Evolutionary conservation across 1,140 invertebrate species (phyloP), one percentile per base, ranked within the genome.

Genomic region (Chlorops oryzae): DNA sequence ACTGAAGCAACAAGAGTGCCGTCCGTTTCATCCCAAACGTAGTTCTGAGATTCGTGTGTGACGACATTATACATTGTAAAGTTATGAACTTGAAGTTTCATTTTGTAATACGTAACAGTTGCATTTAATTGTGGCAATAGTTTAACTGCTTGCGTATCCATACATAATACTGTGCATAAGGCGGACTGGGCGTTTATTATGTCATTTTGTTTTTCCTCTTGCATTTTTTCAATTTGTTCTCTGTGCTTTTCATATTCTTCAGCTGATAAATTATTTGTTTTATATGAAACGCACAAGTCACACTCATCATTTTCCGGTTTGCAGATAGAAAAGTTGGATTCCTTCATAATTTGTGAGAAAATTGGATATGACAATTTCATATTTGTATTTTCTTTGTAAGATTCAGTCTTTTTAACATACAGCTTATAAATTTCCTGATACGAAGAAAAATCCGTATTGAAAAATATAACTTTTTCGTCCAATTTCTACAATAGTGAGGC

Each of bases 11-110:
- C 61, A 43, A 77, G 57, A 52, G 66, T 68, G 21, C 60, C 59
- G 40, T 71, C 57, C 6, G 57, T 59, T 55, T 77, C 75, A 53
- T 74, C 54, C 61, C 73, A 77, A 57, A 71, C 65, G 60, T 73
- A 75, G 47, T 70, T 64, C 3, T 39, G 59, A 51, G 53, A 52
- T 25, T 59, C 40, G 39, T 65, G 56, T 34, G 47, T 71, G 6
- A 41, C 23, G n/a, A 41, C 13, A 32, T 49, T 42, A 21, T 41
- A 49, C 10, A 49, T 49, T 2, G 38, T 49, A 34, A 49, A 49
- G 18, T 49, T 49, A 34, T 49, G 39, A 22, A 49, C 47, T 34
- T 49, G 47, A 7, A 49, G 23, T 49, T 49, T 49, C 25, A 49
- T 49, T 49, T 49, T 42, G 18, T 42, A 49, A 15, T 49, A 49